phyloP scores from a whole-genome alignment of 92 coral and sea anemone species.

The Palythoa grandis region DNA sequence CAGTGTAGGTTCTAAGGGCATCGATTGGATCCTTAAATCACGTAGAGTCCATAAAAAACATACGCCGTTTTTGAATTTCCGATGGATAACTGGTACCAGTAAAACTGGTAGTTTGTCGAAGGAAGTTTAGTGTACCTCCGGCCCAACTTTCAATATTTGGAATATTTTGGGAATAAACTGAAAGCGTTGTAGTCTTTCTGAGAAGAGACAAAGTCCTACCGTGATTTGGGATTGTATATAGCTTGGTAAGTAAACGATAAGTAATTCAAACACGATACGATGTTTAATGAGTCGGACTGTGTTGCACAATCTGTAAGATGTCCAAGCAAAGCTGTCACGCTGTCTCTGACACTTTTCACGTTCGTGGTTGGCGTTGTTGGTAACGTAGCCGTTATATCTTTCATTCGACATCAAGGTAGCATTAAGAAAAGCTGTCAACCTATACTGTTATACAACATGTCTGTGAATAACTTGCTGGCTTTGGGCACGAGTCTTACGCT shows the following conservation, averaged over 20 bases:
- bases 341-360: slow-evolving; percentile 9
- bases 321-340: slow-evolving; percentile 37
- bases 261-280: neutral
- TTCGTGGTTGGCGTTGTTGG: slow-evolving; percentile 12
- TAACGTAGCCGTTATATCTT: slow-evolving; percentile 24
- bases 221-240: neutral
- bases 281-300: slow-evolving; percentile 17
- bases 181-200: neutral
- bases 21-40: neutral
- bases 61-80: neutral
- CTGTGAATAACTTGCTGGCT: slow-evolving; percentile 27
- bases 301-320: neutral
- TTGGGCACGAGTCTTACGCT: slow-evolving; percentile 29
- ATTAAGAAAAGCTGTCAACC: neutral
- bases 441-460: slow-evolving; percentile 25
- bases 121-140: neutral
- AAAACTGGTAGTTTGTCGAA: neutral
- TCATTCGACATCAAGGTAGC: slow-evolving; percentile 10
- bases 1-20: neutral
- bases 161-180: neutral
- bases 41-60: neutral
- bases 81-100: neutral
- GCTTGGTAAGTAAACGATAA: neutral
- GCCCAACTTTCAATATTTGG: neutral
- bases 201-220: neutral